A percentile compares a stretch with the other conserved stretches of the same genome.
Evolutionary conservation across 2,113 vertebrate genomes (phyloP).

Genomic region (Gallinago undulata): DNA sequence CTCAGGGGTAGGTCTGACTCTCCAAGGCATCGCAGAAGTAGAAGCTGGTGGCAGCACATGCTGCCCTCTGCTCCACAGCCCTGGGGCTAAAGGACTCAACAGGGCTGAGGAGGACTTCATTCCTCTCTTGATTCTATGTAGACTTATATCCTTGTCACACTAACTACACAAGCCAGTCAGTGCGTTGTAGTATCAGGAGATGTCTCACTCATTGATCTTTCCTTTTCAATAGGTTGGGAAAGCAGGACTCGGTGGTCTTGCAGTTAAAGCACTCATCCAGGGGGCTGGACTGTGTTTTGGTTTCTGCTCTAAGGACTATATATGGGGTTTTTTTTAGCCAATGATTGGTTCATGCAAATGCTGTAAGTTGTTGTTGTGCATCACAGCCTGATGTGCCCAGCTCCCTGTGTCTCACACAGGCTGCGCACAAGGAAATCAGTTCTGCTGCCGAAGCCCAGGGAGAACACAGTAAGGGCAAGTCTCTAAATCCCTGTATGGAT

Average conservation of each 20-base stretch:
- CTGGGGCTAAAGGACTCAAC: not conserved
- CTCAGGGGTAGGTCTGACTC: not conserved
- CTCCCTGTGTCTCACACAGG: too few species aligned
- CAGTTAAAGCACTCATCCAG: not conserved
- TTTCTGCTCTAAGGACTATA: not conserved
- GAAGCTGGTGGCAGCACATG: not conserved
- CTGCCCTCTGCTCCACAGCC: not conserved
- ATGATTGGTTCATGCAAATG: not conserved
- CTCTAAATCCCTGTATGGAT: not conserved
- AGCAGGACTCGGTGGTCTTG: not conserved
- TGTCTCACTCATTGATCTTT: not conserved
- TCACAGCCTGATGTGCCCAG: not conserved
- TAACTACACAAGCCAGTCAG: rapidly evolving
- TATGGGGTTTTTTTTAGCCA: not conserved
- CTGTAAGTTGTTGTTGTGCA: not conserved
- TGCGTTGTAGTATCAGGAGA: too few species aligned
- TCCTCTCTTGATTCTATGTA: not conserved
- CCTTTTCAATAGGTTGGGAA: not conserved
- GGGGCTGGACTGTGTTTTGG: not conserved
- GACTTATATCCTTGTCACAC: rapidly evolving
- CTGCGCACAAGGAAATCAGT: rapidly evolving
- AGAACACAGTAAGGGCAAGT: not conserved
- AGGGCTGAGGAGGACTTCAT: not conserved
- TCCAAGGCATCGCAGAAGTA: not conserved
- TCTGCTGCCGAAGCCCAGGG: not conserved